Evolutionary conservation across 2,797 vertebrate genomes (phyloP).

Genomic region (Chiloscyllium punctatum): DNA sequence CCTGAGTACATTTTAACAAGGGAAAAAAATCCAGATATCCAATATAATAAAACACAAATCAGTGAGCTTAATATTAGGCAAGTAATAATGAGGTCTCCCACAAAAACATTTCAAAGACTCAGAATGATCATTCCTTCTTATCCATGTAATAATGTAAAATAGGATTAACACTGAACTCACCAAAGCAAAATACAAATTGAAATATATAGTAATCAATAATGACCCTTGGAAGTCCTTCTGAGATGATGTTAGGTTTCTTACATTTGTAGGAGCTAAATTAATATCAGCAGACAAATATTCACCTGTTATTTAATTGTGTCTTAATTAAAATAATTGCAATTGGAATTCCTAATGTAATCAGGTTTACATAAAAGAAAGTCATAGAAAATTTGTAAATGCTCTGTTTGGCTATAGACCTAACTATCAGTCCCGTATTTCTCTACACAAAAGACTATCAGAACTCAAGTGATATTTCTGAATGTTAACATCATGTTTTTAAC

Average conservation of each 20-base stretch:
- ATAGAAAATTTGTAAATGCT: neutral
- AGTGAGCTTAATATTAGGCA: neutral
- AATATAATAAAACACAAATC: neutral
- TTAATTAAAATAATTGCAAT: neutral
- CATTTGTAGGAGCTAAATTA: neutral
- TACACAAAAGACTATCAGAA: neutral
- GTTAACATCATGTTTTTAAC: conserved; percentile 43
- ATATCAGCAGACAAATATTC: neutral
- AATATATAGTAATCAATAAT: neutral
- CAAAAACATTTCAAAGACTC: neutral
- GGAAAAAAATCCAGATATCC: neutral
- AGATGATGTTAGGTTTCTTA: neutral
- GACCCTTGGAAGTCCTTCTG: neutral
- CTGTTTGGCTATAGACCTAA: neutral
- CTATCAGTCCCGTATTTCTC: neutral
- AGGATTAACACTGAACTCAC: neutral
- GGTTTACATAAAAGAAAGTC: neutral
- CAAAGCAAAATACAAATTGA: conserved; percentile 15
- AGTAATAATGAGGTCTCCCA: neutral
- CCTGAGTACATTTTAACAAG: neutral
- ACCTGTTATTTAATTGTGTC: neutral
- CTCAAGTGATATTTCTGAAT: neutral
- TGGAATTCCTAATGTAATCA: neutral
- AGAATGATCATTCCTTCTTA: neutral
- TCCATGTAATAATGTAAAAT: neutral